A percentile compares a stretch with the other conserved stretches of the same genome.
phyloP scores from a whole-genome alignment of 2,888 invertebrate species.

The Poecilobothrus nobilitatus region DNA sequence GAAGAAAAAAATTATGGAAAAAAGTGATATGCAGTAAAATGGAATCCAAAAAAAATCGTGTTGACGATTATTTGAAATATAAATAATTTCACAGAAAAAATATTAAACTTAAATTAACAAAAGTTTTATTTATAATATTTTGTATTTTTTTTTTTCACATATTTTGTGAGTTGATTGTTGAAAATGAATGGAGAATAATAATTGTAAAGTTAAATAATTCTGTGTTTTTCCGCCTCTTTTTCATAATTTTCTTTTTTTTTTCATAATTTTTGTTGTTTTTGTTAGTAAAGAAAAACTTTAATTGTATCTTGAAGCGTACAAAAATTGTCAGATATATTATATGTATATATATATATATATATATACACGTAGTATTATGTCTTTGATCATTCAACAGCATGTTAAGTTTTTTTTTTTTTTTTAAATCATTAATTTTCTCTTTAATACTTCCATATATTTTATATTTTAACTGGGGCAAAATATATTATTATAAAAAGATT shows the following conservation, averaged over 20 bases:
- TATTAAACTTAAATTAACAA: neutral
- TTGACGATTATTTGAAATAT: neutral
- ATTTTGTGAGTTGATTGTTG: neutral
- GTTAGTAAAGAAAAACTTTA: neutral
- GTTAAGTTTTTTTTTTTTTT: too few species aligned
- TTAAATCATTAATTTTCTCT: too few species aligned
- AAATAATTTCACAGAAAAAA: neutral
- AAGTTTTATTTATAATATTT: neutral
- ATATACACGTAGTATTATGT: too few species aligned
- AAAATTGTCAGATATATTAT: neutral
- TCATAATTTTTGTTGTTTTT: neutral
- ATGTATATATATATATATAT: neutral
- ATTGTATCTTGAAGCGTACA: neutral
- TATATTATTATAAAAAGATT: too few species aligned
- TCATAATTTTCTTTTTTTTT: neutral
- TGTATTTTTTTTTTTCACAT: too few species aligned
- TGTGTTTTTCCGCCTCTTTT: neutral
- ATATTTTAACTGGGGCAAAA: too few species aligned
- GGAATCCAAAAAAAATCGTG: neutral
- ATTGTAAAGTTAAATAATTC: neutral
- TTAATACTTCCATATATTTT: too few species aligned
- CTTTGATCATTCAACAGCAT: too few species aligned
- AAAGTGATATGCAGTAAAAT: neutral
- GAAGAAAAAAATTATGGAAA: too few species aligned
- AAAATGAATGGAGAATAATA: neutral